A percentile compares a stretch with the other conserved stretches of the same genome.
Evolutionary conservation across 2,797 vertebrate species (phyloP).

Genomic region (Anguilla anguilla): DNA sequence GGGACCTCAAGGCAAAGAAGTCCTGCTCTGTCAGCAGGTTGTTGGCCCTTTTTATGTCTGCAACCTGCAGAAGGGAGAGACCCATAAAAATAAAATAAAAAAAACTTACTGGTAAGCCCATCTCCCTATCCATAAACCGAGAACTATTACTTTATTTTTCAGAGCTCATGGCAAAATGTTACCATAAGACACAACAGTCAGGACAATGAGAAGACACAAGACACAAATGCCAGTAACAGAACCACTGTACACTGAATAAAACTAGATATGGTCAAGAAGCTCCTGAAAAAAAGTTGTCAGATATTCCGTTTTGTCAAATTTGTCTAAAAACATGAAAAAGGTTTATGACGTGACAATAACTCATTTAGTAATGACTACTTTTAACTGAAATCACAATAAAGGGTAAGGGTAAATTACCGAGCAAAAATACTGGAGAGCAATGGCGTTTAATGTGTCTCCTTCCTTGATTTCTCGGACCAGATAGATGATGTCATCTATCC

Average conservation of each 20-base stretch:
- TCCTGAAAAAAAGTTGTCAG: not conserved
- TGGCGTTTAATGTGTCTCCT: constrained; percentile 91
- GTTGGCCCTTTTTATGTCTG: constrained; percentile 94
- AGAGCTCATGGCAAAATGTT: not conserved
- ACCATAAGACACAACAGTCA: not conserved
- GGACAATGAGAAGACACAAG: not conserved
- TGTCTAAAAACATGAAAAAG: not conserved
- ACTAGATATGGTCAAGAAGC: not conserved
- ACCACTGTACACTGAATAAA: not conserved
- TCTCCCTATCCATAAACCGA: not conserved
- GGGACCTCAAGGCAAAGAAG: constrained; percentile 89
- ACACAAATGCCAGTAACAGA: not conserved
- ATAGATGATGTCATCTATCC: constrained; percentile 85
- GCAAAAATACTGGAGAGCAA: constrained; percentile 93
- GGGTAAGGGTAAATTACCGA: constrained; percentile 73
- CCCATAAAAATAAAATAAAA: not conserved
- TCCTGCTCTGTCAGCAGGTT: constrained; percentile 97
- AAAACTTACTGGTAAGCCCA: not conserved
- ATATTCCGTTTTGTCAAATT: not conserved
- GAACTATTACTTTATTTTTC: not conserved
- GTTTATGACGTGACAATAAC: not conserved
- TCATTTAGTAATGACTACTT: not conserved
- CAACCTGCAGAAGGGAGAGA: constrained; percentile 75
- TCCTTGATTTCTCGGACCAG: constrained; percentile 86
- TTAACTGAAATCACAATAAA: not conserved